Percentiles rank a stretch among this genome's conserved stretches.
These are phyloP conservation scores for Eretmochelys imbricata DNA, from an alignment of 2,113 vertebrate genomes.

Conservation along the genomic window DNA sequence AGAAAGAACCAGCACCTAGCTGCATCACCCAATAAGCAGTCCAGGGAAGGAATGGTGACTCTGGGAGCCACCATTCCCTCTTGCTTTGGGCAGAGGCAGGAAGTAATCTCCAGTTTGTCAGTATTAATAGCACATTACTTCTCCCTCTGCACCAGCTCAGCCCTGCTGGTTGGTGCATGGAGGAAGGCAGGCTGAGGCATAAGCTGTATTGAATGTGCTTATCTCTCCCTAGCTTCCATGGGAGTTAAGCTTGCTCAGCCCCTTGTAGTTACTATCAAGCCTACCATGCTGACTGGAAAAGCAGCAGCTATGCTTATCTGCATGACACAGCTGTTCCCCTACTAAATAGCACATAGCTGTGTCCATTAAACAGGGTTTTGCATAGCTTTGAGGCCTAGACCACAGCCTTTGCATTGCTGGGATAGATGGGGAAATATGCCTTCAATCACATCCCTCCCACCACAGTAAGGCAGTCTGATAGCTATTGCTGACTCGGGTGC, in stretches of 20 bases:
- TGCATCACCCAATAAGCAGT: neutral
- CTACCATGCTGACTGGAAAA: neutral
- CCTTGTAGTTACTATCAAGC: neutral
- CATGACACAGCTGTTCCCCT: neutral
- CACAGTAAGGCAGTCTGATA: conserved; percentile 1
- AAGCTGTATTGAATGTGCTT: neutral
- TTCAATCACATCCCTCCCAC: neutral
- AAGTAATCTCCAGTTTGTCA: neutral
- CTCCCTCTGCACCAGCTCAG: neutral
- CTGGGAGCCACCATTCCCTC: neutral
- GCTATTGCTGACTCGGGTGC: conserved; percentile 32
- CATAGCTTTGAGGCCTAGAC: conserved; percentile 6
- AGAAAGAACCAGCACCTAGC: neutral
- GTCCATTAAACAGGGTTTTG: neutral
- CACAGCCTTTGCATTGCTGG: neutral
- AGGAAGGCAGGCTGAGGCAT: neutral
- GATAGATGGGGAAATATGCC: conserved; percentile 15
- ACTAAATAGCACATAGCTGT: neutral
- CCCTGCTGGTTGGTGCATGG: neutral
- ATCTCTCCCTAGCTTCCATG: neutral
- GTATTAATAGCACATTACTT: neutral
- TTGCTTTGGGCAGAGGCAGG: neutral
- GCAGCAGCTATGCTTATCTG: neutral
- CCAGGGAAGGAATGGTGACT: neutral
- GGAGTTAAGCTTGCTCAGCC: neutral